These are phyloP conservation scores for Eutrigla gurnardus DNA, from an alignment of 2,797 vertebrate species.

Conservation along the genomic window DNA sequence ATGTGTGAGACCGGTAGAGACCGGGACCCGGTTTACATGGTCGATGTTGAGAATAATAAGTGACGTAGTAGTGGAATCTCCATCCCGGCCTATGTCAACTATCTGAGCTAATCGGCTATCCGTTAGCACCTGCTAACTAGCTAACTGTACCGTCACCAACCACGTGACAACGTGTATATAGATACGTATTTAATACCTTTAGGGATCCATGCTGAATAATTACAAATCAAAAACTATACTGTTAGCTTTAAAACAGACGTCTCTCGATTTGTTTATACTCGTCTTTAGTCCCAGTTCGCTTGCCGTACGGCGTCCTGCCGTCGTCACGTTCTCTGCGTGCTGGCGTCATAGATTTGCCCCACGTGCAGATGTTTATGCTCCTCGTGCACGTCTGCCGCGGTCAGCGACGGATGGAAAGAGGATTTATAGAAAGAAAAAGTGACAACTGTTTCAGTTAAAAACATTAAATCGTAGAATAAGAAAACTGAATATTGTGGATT, in stretches of 20 bases:
- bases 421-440: background rate
- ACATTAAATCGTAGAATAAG: background rate
- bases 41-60: too few species aligned
- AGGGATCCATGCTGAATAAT: too few species aligned
- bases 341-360: slow-evolving; percentile 75
- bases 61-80: too few species aligned
- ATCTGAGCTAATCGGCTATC: too few species aligned
- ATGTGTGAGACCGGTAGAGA: too few species aligned
- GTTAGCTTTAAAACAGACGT: background rate
- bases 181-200: too few species aligned
- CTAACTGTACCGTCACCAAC: too few species aligned
- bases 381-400: slow-evolving; percentile 61
- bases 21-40: too few species aligned
- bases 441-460: background rate
- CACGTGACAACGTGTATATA: too few species aligned
- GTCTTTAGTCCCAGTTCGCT: slow-evolving; percentile 19
- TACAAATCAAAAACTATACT: too few species aligned
- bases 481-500: background rate
- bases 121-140: too few species aligned
- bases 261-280: background rate
- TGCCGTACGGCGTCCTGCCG: slow-evolving; percentile 23
- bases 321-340: slow-evolving; percentile 62
- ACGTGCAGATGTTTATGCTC: slow-evolving; percentile 88
- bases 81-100: too few species aligned
- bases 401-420: background rate